Evolutionary conservation across 2,797 vertebrate species (phyloP).

Genomic region (Chloroceryle amazona): DNA sequence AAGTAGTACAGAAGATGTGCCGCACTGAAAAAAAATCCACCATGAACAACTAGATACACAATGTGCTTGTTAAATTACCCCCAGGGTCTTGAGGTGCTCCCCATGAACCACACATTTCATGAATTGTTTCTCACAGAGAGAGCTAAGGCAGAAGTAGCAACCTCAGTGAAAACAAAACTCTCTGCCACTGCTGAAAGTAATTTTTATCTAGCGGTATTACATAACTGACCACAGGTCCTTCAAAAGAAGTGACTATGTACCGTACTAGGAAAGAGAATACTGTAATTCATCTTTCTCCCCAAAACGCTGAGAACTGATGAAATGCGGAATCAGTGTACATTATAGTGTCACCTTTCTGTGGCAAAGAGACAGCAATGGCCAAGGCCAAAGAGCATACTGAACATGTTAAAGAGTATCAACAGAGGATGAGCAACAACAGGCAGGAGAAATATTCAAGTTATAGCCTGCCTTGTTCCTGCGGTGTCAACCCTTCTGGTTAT

Average conservation of each 20-base stretch:
- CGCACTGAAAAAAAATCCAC: background rate
- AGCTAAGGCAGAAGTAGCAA: background rate
- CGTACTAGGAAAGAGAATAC: background rate
- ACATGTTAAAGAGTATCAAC: background rate
- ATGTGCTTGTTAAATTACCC: background rate
- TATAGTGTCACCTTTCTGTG: background rate
- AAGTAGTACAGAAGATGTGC: background rate
- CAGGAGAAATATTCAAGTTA: background rate
- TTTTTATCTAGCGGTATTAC: background rate
- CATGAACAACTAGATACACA: background rate
- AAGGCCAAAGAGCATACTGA: background rate
- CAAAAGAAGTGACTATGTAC: background rate
- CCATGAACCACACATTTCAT: background rate
- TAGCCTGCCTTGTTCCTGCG: background rate
- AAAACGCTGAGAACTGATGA: background rate
- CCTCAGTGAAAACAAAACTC: background rate
- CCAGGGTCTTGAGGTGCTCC: background rate
- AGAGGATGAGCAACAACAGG: background rate
- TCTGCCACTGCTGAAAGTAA: background rate
- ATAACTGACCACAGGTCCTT: background rate
- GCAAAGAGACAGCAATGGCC: background rate
- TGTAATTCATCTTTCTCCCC: background rate
- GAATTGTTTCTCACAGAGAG: accelerated
- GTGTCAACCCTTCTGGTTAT: background rate
- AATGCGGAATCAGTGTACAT: background rate